phyloP scores from a whole-genome alignment of 2,113 vertebrate genomes.

The Trogon melanurus region DNA sequence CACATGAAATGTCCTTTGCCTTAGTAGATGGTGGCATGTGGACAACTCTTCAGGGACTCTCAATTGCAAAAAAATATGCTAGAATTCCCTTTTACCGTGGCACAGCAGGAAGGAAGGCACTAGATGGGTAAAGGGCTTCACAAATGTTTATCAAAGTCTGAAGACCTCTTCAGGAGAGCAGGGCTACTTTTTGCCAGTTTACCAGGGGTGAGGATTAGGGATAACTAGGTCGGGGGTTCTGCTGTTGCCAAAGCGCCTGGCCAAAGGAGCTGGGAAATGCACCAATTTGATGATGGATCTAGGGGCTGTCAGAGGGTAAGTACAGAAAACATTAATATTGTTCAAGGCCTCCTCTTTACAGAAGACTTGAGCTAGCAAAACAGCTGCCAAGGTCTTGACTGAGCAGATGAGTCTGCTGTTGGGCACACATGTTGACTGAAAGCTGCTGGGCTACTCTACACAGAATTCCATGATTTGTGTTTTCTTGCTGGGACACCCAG shows the following conservation, averaged over 20 bases:
- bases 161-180: neutral
- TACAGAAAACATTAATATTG: constrained; percentile 46
- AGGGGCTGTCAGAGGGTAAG: constrained; percentile 38
- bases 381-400: constrained; percentile 1
- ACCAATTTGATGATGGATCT: constrained; percentile 45
- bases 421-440: constrained; percentile 3
- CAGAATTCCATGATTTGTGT: neutral
- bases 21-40: neutral
- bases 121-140: neutral
- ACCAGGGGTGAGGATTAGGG: neutral
- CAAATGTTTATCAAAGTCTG: neutral
- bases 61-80: neutral
- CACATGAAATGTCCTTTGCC: constrained; percentile 25
- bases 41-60: neutral
- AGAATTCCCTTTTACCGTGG: neutral
- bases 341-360: constrained; percentile 26
- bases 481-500: neutral
- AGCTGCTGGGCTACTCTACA: neutral
- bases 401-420: neutral
- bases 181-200: neutral
- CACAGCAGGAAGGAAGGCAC: neutral
- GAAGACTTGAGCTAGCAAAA: constrained; percentile 29
- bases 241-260: constrained; percentile 16
- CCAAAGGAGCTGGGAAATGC: constrained; percentile 35
- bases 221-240: constrained; percentile 3